A percentile compares a stretch with the other conserved stretches of the same genome.
phyloP scores from a whole-genome alignment of 2,113 vertebrate genomes.

The Calyptomena viridis region DNA sequence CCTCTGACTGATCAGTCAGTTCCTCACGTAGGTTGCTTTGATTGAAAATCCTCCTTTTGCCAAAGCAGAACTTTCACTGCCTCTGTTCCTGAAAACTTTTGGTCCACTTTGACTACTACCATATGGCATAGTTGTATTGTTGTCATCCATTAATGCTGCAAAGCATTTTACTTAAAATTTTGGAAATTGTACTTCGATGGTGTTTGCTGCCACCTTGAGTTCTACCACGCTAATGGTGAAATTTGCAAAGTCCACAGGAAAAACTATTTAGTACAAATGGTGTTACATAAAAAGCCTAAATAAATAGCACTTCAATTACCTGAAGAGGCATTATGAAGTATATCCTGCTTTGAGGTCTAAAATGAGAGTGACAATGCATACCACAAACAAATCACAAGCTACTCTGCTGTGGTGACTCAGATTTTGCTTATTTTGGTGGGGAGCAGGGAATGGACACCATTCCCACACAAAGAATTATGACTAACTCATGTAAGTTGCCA shows the following conservation, averaged over 20 bases:
- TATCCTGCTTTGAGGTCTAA: neutral
- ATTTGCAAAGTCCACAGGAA: neutral
- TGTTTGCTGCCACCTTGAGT: constrained; percentile 64
- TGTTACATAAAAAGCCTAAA: neutral
- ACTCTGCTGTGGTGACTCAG: neutral
- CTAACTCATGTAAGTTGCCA: neutral
- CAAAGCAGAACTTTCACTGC: neutral
- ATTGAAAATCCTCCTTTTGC: constrained; percentile 29
- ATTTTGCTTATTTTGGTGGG: neutral
- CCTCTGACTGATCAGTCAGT: neutral
- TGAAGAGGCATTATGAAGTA: neutral
- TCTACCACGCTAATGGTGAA: neutral
- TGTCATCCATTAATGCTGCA: neutral
- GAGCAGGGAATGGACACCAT: neutral
- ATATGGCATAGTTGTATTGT: neutral
- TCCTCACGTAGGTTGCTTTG: neutral
- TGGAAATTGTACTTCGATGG: neutral
- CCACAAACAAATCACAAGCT: neutral
- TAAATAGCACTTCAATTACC: neutral
- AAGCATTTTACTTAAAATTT: neutral
- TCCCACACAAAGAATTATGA: neutral
- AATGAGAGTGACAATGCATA: neutral
- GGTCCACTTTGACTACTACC: constrained; percentile 20
- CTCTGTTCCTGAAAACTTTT: constrained; percentile 12
- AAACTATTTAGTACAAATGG: neutral